phyloP scores from a whole-genome alignment of 2,797 vertebrate genomes.

The Clarias pachynema region DNA sequence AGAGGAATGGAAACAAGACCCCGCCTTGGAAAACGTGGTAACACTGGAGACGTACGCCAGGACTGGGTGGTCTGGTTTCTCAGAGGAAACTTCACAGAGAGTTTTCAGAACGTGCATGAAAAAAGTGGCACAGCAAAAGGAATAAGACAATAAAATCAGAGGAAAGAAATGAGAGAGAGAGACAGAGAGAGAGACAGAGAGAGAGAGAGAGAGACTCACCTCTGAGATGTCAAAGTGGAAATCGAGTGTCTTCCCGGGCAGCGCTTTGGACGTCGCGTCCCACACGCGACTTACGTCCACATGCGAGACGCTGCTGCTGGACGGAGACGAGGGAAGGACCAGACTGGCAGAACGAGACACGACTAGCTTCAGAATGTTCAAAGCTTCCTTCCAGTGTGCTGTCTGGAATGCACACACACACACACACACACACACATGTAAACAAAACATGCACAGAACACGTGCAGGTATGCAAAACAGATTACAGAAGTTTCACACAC shows the following conservation, averaged over 20 bases:
- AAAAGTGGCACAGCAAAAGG: too few species aligned
- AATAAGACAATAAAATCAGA: background rate
- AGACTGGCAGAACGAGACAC: conserved; percentile 95
- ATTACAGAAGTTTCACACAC: background rate
- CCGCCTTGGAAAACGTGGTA: conserved; percentile 35
- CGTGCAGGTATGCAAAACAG: conserved; percentile 9
- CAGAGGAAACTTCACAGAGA: background rate
- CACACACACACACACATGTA: conserved; percentile 36
- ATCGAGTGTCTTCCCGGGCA: conserved; percentile 96
- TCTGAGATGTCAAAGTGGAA: conserved; percentile 99
- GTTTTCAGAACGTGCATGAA: background rate
- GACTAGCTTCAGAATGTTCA: conserved; percentile 96
- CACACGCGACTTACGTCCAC: conserved; percentile 92
- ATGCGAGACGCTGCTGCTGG: conserved; percentile 85
- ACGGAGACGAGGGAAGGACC: conserved; percentile 86
- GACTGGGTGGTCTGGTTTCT: conserved; percentile 23
- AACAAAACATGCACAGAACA: conserved; percentile 18
- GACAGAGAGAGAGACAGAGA: background rate
- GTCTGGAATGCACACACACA: conserved; percentile 75
- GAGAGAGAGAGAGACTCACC: conserved; percentile 68
- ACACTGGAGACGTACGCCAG: conserved; percentile 19
- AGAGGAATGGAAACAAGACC: conserved; percentile 49
- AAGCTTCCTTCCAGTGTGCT: conserved; percentile 93
- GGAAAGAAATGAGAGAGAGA: background rate
- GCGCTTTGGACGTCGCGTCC: conserved; percentile 91